Evolutionary conservation across 2,797 vertebrate species (phyloP).

Genomic region (Spondyliosoma cantharus): DNA sequence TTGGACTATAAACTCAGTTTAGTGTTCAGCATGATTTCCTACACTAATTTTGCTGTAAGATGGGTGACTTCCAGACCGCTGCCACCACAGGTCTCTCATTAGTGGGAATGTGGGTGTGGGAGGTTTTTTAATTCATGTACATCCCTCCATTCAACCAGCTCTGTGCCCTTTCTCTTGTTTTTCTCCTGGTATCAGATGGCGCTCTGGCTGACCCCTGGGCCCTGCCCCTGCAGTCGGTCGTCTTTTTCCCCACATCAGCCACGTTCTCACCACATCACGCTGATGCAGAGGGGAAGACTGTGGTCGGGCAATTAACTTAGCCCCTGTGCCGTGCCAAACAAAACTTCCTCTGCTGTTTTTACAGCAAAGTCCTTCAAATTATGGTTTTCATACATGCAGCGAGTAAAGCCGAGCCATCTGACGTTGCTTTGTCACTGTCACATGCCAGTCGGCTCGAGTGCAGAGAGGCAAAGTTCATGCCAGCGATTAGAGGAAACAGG

Average conservation of each 20-base stretch:
- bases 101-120: conserved; percentile 69
- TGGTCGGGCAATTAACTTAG: conserved; percentile 84
- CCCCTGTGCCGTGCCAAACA: conserved; percentile 81
- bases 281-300: conserved; percentile 83
- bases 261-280: conserved; percentile 78
- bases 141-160: conserved; percentile 56
- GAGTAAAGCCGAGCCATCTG: conserved; percentile 64
- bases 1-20: conserved; percentile 68
- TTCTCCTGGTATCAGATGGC: conserved; percentile 67
- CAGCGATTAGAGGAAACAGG: conserved; percentile 52
- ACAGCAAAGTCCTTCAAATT: conserved; percentile 81
- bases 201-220: conserved; percentile 70
- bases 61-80: conserved; percentile 70
- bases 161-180: conserved; percentile 62
- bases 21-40: conserved; percentile 72
- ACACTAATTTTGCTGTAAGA: conserved; percentile 69
- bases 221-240: conserved; percentile 63
- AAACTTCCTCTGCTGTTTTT: conserved; percentile 87
- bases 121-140: conserved; percentile 61
- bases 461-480: conserved; percentile 55
- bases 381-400: conserved; percentile 80
- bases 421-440: conserved; percentile 75
- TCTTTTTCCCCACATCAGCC: conserved; percentile 68
- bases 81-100: conserved; percentile 72
- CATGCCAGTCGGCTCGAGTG: conserved; percentile 48